A percentile compares a stretch with the other conserved stretches of the same genome.
These are phyloP conservation scores for Orientallactaga bullata DNA, from an alignment of 2,113 vertebrate genomes.

Conservation along the genomic window DNA sequence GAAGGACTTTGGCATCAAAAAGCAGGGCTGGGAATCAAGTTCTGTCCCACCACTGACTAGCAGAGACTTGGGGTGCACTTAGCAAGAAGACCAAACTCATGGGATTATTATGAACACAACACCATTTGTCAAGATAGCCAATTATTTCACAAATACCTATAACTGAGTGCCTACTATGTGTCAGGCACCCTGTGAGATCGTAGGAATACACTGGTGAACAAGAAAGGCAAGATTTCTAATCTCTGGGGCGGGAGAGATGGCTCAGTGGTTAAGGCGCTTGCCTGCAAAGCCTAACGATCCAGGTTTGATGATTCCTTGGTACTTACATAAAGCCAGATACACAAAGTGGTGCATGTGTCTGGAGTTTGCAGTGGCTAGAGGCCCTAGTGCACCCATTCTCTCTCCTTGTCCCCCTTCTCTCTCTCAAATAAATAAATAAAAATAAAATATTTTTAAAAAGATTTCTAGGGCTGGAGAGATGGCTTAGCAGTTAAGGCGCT, in stretches of 20 bases:
- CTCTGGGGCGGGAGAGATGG: neutral
- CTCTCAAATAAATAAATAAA: too few species aligned
- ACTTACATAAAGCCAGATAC: too few species aligned
- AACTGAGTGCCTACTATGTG: neutral
- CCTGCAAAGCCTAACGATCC: too few species aligned
- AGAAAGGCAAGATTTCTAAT: constrained; percentile 21
- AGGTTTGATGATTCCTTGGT: too few species aligned
- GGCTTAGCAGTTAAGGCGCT: too few species aligned
- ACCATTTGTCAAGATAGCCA: neutral
- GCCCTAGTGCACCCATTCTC: too few species aligned
- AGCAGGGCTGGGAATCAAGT: neutral
- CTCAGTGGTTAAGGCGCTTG: too few species aligned
- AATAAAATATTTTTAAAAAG: too few species aligned
- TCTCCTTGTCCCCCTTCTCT: too few species aligned
- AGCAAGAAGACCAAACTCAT: neutral
- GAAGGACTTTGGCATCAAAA: neutral
- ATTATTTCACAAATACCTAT: neutral
- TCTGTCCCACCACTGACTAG: neutral
- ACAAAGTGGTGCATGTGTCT: too few species aligned
- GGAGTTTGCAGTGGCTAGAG: too few species aligned
- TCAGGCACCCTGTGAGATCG: neutral
- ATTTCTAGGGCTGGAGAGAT: too few species aligned
- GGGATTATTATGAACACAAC: neutral
- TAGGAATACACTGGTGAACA: neutral
- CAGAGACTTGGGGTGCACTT: neutral